A percentile compares a stretch with the other conserved stretches of the same genome.
Conservation (phyloP, 2,888 invertebrate species). For the Apamea sordens region DNA sequence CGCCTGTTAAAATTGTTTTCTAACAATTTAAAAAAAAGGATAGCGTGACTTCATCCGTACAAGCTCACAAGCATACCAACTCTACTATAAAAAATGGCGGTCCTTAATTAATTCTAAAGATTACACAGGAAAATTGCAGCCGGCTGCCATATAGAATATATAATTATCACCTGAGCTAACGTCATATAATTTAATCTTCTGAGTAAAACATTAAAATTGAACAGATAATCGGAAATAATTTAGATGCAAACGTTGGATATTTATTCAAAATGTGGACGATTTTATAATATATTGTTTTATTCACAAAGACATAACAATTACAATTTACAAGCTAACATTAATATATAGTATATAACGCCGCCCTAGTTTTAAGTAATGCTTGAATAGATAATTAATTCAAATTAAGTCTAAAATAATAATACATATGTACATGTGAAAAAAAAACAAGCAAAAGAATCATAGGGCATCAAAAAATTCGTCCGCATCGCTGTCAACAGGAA, state of each 20-base stretch:
- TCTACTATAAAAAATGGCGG: conserved; percentile 34
- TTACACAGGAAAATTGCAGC: conserved; percentile 37
- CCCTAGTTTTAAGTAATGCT: too few species aligned
- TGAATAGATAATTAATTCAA: too few species aligned
- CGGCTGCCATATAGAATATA: conserved; percentile 48
- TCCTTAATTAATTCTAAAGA: conserved; percentile 40
- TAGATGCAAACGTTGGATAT: conserved; percentile 1
- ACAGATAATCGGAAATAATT: conserved; percentile 28
- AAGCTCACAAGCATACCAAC: neutral
- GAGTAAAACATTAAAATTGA: conserved; percentile 50
- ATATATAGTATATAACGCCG: too few species aligned
- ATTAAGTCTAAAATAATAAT: too few species aligned
- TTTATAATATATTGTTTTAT: too few species aligned
- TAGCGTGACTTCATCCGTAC: neutral
- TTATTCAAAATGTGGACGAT: neutral
- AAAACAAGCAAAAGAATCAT: too few species aligned
- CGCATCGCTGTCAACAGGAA: too few species aligned
- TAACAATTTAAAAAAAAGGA: neutral
- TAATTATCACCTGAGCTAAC: conserved; percentile 52
- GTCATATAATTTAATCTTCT: conserved; percentile 46
- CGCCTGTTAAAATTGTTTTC: neutral
- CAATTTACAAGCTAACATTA: too few species aligned
- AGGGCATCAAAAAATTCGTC: too few species aligned
- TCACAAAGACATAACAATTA: too few species aligned
- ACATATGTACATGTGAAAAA: too few species aligned